Percentiles rank a stretch among this genome's conserved stretches.
These are phyloP conservation scores for Spisula subtruncata DNA, from an alignment of 2,888 invertebrate species.

Conservation along the genomic window DNA sequence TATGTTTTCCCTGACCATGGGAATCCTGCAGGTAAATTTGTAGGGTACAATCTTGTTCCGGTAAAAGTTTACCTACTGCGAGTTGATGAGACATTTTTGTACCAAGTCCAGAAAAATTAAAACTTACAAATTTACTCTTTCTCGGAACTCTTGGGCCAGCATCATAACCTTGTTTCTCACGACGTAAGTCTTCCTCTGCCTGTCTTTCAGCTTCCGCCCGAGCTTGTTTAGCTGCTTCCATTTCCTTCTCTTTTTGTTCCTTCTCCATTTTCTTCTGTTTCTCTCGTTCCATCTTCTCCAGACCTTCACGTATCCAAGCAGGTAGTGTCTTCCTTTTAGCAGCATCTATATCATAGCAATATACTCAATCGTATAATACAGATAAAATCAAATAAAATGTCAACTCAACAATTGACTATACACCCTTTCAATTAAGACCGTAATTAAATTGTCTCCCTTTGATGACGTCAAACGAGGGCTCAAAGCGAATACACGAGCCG, in stretches of 20 bases:
- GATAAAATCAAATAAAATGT: not conserved
- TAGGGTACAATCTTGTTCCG: too few relatives aligned
- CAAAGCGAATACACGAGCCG: too few relatives aligned
- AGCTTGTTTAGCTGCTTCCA: slow-evolving; percentile 89
- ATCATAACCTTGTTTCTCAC: slow-evolving; percentile 80
- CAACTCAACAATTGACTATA: too few relatives aligned
- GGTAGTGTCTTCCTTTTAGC: slow-evolving; percentile 93
- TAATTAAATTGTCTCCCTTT: too few relatives aligned
- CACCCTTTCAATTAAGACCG: too few relatives aligned
- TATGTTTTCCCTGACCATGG: too few relatives aligned
- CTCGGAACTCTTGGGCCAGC: slow-evolving; percentile 88
- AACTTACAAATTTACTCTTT: slow-evolving; percentile 90
- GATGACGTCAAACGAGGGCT: too few relatives aligned
- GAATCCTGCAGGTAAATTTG: too few relatives aligned
- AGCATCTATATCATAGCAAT: slow-evolving; percentile 80
- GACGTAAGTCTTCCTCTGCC: slow-evolving; percentile 85
- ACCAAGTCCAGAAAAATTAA: not conserved
- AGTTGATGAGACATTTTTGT: too few relatives aligned
- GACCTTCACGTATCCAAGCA: slow-evolving; percentile 98
- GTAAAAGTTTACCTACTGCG: too few relatives aligned
- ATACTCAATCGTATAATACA: not conserved
- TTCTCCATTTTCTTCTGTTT: slow-evolving; percentile 90
- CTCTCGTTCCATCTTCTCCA: slow-evolving; percentile 97
- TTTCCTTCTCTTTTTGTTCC: slow-evolving; percentile 90
- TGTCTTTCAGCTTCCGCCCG: slow-evolving; percentile 89